Evolutionary conservation across 53 echinoderm and acorn worm genomes (phyloP), one percentile per base, ranked within the genome.

Genomic region (Antedon mediterranea): DNA sequence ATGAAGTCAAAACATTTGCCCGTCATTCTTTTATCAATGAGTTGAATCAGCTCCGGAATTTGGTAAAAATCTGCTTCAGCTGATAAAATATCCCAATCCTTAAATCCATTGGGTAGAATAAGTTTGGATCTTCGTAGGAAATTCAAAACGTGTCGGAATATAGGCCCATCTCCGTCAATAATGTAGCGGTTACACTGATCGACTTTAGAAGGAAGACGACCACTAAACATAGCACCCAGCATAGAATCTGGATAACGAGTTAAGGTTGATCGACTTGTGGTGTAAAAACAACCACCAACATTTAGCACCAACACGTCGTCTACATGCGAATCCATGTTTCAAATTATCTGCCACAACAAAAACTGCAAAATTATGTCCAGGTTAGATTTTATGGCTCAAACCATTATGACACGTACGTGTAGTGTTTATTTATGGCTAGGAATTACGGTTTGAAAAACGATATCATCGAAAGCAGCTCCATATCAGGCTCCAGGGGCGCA

Each of bases 191-290:
- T 91, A 43, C 83, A 71, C 0, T 75, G 79, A 74, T 94, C 91
- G 0, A 81, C 77, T 30, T 79, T 87, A 15, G 95, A 86, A 9
- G 83, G 87, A 31, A 94, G 79, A 27, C 95, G 91, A 34, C 89
- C 95, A 70, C 95, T 94, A 82, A 94, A 94, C 95, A 94, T 94
- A 4, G 91, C 76, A 29, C 95, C 95, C 6, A 94, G 80, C 95
- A 94, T 94, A 0, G 95, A 94, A 74, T 94, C 91, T 0, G 95
- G 91, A 72, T 83, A 94, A 30, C 91, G 82, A 18, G 79, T 84
- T 31, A 94, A 43, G 0, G 95, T 94, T 15, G 89, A 85, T 0
- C 87, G 81, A 0, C 89, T 83, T 0, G 95, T 94, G 6, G 95
- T 94, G 84, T 94, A 91, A 4, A 94, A 82, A 72, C 81, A 73